Percentiles rank a stretch among this genome's conserved stretches.
Evolutionary conservation across 2,888 invertebrate species (phyloP).

Genomic region (Pachydiplax longipennis): DNA sequence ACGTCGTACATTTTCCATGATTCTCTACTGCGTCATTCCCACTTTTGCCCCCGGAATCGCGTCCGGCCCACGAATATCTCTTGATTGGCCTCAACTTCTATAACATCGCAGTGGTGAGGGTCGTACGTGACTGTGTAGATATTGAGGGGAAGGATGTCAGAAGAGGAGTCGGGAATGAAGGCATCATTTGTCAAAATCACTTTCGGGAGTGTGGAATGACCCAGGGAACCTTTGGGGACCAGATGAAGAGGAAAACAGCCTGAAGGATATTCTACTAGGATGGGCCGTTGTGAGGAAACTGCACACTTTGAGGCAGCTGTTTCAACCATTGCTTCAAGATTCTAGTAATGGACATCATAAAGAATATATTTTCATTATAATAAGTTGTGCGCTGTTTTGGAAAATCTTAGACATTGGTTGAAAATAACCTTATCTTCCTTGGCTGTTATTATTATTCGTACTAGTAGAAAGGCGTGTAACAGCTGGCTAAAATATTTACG

Average conservation of each 20-base stretch:
- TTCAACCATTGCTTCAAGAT: too few relatives aligned
- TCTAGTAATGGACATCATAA: too few relatives aligned
- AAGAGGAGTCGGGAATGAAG: neutral
- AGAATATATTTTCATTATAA: too few relatives aligned
- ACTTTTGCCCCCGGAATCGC: neutral
- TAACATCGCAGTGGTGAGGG: neutral
- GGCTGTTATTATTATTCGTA: too few relatives aligned
- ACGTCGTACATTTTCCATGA: neutral
- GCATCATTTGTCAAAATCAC: neutral
- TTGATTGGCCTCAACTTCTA: neutral
- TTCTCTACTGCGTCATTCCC: neutral
- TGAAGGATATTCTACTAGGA: neutral
- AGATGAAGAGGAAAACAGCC: neutral
- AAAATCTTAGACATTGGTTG: too few relatives aligned
- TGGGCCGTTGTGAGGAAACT: neutral
- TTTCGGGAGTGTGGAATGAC: neutral
- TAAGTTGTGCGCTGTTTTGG: too few relatives aligned
- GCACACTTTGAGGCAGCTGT: neutral
- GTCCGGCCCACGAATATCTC: neutral
- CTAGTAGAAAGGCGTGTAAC: too few relatives aligned
- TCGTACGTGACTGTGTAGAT: neutral
- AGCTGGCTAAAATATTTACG: too few relatives aligned
- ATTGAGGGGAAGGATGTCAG: neutral
- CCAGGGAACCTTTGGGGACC: neutral
- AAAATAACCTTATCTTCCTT: too few relatives aligned